These are phyloP conservation scores for Melanaphis sacchari DNA, from an alignment of 1,140 invertebrate genomes.

Conservation along the genomic window DNA sequence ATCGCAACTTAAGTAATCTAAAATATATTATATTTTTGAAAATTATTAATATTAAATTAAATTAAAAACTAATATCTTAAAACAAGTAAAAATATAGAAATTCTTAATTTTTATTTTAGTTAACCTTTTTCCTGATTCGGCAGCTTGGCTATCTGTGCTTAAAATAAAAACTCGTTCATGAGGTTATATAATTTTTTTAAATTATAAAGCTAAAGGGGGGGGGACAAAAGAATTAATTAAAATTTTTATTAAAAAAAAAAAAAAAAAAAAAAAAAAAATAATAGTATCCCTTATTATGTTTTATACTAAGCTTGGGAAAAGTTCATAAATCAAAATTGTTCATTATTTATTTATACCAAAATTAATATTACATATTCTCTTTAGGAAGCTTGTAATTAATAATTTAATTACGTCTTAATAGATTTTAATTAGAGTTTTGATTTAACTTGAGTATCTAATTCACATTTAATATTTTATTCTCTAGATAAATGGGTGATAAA, in stretches of 20 bases:
- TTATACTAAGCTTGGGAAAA: neutral
- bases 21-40: neutral
- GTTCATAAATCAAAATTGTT: neutral
- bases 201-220: too few relatives aligned
- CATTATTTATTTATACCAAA: neutral
- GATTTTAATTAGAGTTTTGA: neutral
- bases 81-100: too few relatives aligned
- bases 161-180: neutral
- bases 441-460: neutral
- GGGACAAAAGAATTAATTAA: too few relatives aligned
- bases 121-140: too few relatives aligned
- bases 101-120: neutral
- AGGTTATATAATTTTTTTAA: neutral
- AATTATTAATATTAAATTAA: too few relatives aligned
- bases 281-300: neutral
- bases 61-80: too few relatives aligned
- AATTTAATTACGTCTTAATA: neutral
- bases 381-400: neutral
- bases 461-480: neutral
- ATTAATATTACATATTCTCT: neutral
- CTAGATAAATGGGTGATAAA: neutral
- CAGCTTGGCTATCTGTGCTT: neutral
- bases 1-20: neutral
- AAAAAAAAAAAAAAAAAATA: too few relatives aligned
- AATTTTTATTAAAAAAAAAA: neutral